phyloP scores from a whole-genome alignment of 2,888 invertebrate genomes.

The Volucella inflata region DNA sequence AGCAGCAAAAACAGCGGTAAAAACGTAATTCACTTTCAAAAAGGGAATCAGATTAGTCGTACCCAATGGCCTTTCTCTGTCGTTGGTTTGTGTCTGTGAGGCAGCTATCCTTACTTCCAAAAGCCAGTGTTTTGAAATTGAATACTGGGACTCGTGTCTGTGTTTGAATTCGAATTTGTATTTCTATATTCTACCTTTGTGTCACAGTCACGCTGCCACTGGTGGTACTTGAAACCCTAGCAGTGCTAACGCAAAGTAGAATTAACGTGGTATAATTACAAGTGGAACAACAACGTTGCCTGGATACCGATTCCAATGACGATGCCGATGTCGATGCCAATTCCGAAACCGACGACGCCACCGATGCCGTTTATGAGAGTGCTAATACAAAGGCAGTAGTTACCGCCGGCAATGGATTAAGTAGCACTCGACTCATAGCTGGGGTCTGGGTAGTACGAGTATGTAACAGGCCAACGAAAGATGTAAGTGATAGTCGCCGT shows the following conservation, averaged over 20 bases:
- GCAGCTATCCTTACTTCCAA: neutral
- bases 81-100: neutral
- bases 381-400: constrained; percentile 52
- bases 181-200: constrained; percentile 54
- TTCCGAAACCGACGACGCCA: too few relatives aligned
- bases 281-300: constrained; percentile 66
- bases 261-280: constrained; percentile 74
- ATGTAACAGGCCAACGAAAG: constrained; percentile 28
- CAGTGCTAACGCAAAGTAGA: constrained; percentile 71
- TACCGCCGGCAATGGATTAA: constrained; percentile 56
- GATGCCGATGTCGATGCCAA: too few relatives aligned
- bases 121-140: constrained; percentile 66
- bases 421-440: constrained; percentile 17
- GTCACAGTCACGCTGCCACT: constrained; percentile 54
- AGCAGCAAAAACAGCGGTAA: constrained; percentile 36
- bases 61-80: constrained; percentile 40
- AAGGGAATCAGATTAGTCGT: constrained; percentile 66
- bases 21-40: constrained; percentile 65
- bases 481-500: constrained; percentile 29
- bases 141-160: constrained; percentile 10
- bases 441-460: neutral
- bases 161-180: constrained; percentile 10
- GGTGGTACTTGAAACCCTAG: constrained; percentile 55
- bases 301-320: constrained; percentile 17
- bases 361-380: neutral